Conservation (phyloP, 2,888 invertebrate species). For the Caradrina clavipalpis region DNA sequence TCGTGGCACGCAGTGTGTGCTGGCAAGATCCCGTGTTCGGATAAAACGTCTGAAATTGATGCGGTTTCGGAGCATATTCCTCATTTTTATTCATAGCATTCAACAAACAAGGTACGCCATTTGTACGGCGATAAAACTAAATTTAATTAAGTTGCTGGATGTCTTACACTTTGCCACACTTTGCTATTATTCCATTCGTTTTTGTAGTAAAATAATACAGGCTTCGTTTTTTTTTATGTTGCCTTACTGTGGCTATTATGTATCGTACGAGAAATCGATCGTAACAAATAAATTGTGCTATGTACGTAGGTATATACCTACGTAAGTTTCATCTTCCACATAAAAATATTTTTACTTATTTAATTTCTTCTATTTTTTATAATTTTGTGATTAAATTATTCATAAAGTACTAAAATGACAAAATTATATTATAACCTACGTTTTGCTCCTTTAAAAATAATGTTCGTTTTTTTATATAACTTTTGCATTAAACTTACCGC, state of each 20-base stretch:
- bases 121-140: conserved; percentile 33
- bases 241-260: neutral
- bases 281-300: too few species aligned
- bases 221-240: neutral
- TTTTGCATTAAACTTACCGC: conserved; percentile 92
- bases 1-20: conserved; percentile 3
- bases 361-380: too few species aligned
- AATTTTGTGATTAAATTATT: too few species aligned
- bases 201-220: neutral
- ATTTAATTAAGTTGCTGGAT: conserved; percentile 43
- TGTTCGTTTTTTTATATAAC: neutral
- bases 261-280: neutral
- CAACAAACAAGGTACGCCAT: conserved; percentile 24
- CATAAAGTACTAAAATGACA: too few species aligned
- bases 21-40: conserved; percentile 18
- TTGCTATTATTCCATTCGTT: neutral
- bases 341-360: too few species aligned
- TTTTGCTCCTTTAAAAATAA: too few species aligned
- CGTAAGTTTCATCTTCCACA: too few species aligned
- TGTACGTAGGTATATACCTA: too few species aligned
- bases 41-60: conserved; percentile 42
- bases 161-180: conserved; percentile 26
- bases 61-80: conserved; percentile 20
- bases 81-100: conserved; percentile 52
- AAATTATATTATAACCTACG: too few species aligned